These are phyloP conservation scores for Nomada flava DNA, from an alignment of 2,888 invertebrate genomes.

Conservation along the genomic window DNA sequence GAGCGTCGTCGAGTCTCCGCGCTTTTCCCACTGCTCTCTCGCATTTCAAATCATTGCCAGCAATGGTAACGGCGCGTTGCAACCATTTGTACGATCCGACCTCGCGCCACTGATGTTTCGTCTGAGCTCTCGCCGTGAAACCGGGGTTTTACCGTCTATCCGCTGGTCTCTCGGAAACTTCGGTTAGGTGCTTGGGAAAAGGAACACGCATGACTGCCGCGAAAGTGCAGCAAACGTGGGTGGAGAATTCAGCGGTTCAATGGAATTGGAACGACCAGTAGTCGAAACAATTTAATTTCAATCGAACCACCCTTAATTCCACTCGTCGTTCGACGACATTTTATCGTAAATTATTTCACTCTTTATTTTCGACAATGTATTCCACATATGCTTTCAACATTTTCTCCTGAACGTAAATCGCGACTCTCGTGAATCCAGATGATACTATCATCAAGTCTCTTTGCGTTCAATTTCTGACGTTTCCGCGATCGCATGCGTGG, in stretches of 20 bases:
- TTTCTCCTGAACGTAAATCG: too few relatives aligned
- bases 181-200: background rate
- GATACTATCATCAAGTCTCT: background rate
- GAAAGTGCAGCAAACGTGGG: too few relatives aligned
- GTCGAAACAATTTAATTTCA: too few relatives aligned
- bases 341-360: too few relatives aligned
- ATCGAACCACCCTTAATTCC: too few relatives aligned
- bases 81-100: constrained; percentile 55
- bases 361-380: too few relatives aligned
- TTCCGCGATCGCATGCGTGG: constrained; percentile 10
- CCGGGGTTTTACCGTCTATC: constrained; percentile 12
- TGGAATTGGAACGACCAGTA: too few relatives aligned
- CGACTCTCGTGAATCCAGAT: too few relatives aligned
- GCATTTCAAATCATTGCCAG: constrained; percentile 55
- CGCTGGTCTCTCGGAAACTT: constrained; percentile 1
- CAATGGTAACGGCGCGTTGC: constrained; percentile 36
- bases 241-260: too few relatives aligned
- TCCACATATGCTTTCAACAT: too few relatives aligned
- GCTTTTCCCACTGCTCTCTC: constrained; percentile 25
- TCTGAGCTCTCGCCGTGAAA: constrained; percentile 27
- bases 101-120: constrained; percentile 19
- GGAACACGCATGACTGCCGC: background rate
- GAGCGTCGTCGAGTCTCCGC: background rate
- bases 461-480: constrained; percentile 23
- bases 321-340: too few relatives aligned